Evolutionary conservation across 2,888 invertebrate species (phyloP).

Genomic region (Azorinus chamasolen): DNA sequence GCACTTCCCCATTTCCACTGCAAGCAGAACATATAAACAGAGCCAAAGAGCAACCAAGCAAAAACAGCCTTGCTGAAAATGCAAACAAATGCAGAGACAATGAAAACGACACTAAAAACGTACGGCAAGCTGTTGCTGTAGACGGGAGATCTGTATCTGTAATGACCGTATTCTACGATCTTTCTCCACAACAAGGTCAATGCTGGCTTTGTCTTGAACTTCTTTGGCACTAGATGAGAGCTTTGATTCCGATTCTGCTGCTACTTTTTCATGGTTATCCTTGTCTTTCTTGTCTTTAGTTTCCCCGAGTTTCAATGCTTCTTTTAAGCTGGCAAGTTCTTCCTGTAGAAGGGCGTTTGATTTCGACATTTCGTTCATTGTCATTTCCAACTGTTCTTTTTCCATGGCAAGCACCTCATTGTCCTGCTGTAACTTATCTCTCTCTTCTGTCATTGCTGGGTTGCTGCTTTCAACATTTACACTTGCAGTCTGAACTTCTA

Average conservation of each 20-base stretch:
- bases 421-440: conserved; percentile 69
- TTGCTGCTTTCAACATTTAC: conserved; percentile 68
- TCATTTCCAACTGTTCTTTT: conserved; percentile 77
- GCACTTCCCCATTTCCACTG: conserved; percentile 11
- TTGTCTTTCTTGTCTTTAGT: conserved; percentile 20
- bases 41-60: no score
- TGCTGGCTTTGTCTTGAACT: conserved; percentile 33
- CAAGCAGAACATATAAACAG: no score
- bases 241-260: conserved; percentile 14
- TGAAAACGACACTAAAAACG: conserved; percentile 58
- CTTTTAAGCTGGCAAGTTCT: conserved; percentile 56
- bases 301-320: conserved; percentile 47
- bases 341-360: conserved; percentile 75
- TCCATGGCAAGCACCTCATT: conserved; percentile 70
- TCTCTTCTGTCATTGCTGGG: conserved; percentile 62
- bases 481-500: conserved; percentile 65
- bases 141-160: conserved; percentile 73
- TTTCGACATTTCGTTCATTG: conserved; percentile 72
- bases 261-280: conserved; percentile 21
- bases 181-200: conserved; percentile 62
- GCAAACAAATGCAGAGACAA: no score
- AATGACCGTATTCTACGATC: conserved; percentile 72
- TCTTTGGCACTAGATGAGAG: conserved; percentile 12
- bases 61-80: no score
- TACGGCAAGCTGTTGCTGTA: conserved; percentile 79